A percentile compares a stretch with the other conserved stretches of the same genome.
Evolutionary conservation across 2,888 invertebrate genomes (phyloP).

Genomic region (Chymomyza fuscimana): DNA sequence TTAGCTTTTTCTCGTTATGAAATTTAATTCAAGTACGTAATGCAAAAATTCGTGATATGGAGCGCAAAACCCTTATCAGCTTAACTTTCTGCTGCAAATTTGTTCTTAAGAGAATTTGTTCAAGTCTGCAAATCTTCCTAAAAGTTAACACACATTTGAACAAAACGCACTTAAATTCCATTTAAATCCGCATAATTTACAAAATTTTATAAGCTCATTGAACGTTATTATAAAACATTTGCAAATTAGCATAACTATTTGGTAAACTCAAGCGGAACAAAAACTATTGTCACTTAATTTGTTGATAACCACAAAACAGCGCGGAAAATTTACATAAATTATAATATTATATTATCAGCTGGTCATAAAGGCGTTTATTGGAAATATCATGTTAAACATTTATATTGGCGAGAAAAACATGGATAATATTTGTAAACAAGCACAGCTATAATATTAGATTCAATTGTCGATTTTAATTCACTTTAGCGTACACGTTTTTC

Average conservation of each 20-base stretch:
- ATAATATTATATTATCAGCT: constrained; percentile 22
- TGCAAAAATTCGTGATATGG: too few species aligned
- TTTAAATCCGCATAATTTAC: too few species aligned
- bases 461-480: not conserved
- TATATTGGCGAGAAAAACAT: constrained; percentile 38
- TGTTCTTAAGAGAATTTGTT: too few species aligned
- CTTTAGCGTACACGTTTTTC: not conserved
- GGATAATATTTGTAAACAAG: constrained; percentile 57
- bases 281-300: not conserved
- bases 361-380: constrained; percentile 30
- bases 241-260: not conserved
- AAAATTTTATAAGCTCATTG: too few species aligned
- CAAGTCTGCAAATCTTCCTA: too few species aligned
- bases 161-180: too few species aligned
- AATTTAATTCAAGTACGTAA: too few species aligned
- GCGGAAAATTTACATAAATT: constrained; percentile 42
- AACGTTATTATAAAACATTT: not conserved
- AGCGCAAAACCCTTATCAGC: too few species aligned
- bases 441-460: not conserved
- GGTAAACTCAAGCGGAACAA: not conserved
- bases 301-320: not conserved
- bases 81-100: too few species aligned
- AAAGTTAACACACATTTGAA: too few species aligned
- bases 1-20: too few species aligned
- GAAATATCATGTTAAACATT: constrained; percentile 1